A percentile compares a stretch with the other conserved stretches of the same genome.
Evolutionary conservation across 2,797 vertebrate genomes (phyloP).

Genomic region (Lepus townsendii): DNA sequence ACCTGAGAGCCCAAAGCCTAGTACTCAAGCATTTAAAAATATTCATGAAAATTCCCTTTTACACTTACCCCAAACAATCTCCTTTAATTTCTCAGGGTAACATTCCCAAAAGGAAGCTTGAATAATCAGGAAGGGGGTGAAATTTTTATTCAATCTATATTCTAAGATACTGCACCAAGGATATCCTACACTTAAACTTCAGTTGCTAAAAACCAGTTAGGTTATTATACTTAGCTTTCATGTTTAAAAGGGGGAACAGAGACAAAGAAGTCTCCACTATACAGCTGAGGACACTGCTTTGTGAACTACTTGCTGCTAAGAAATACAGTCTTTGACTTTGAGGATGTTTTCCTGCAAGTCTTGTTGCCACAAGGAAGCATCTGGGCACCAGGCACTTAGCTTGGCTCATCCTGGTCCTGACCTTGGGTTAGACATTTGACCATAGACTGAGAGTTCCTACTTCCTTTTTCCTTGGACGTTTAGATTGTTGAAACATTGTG

Average conservation of each 20-base stretch:
- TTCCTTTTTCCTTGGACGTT: conserved; percentile 16
- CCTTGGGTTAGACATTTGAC: background rate
- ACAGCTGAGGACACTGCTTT: background rate
- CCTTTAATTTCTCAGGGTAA: background rate
- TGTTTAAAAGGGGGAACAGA: background rate
- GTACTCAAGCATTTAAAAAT: background rate
- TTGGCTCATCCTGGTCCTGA: background rate
- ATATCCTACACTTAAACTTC: background rate
- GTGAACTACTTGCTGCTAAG: background rate
- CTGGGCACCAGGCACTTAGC: too few relatives aligned
- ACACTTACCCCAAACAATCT: background rate
- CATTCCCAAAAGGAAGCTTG: background rate
- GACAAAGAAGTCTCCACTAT: background rate
- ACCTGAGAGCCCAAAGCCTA: background rate
- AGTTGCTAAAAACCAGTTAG: conserved; percentile 45
- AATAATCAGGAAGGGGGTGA: background rate
- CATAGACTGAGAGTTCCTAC: background rate
- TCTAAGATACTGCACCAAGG: background rate
- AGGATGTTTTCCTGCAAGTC: background rate
- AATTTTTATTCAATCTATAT: conserved; percentile 7
- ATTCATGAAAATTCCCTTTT: background rate
- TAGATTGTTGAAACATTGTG: background rate
- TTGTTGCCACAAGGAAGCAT: background rate
- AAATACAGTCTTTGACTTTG: conserved; percentile 2
- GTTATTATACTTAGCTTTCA: conserved; percentile 11